phyloP scores from a whole-genome alignment of 2,797 vertebrate species.

The Loris lydekkerianus region DNA sequence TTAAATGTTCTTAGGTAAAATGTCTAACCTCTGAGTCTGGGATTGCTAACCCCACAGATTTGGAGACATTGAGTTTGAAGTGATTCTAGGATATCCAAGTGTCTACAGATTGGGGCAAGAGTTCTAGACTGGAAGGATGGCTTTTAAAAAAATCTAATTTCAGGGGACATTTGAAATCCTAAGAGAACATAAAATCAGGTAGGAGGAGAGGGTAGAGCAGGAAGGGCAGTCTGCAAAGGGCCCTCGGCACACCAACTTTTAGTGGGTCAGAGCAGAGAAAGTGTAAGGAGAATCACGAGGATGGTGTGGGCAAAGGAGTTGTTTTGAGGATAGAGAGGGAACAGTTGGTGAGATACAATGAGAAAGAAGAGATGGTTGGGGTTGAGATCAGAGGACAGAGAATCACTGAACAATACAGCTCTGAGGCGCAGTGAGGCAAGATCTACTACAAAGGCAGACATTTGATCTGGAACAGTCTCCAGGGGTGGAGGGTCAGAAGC shows the following conservation, averaged over 20 bases:
- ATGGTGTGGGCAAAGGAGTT: background rate
- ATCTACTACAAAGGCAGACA: background rate
- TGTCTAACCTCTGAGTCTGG: background rate
- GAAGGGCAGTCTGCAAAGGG: background rate
- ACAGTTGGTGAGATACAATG: background rate
- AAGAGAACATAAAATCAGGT: background rate
- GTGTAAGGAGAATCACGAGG: background rate
- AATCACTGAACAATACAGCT: accelerated
- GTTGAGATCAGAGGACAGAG: background rate
- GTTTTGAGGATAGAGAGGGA: background rate
- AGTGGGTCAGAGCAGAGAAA: background rate
- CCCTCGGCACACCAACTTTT: background rate
- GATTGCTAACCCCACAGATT: background rate
- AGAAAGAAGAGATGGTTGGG: background rate
- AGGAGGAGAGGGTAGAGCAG: background rate
- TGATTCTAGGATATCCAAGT: background rate
- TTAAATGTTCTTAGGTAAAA: background rate
- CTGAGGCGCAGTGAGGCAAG: background rate
- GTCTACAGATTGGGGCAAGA: background rate
- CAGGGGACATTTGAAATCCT: background rate
- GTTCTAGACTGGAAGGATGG: background rate
- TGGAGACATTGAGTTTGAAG: background rate
- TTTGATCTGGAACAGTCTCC: background rate
- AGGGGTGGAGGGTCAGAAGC: background rate
- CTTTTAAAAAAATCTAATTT: background rate